These are phyloP conservation scores for Hydractinia echinata DNA, from an alignment of 30 jellyfish, hydroid and myxozoan genomes.

Conservation along the genomic window DNA sequence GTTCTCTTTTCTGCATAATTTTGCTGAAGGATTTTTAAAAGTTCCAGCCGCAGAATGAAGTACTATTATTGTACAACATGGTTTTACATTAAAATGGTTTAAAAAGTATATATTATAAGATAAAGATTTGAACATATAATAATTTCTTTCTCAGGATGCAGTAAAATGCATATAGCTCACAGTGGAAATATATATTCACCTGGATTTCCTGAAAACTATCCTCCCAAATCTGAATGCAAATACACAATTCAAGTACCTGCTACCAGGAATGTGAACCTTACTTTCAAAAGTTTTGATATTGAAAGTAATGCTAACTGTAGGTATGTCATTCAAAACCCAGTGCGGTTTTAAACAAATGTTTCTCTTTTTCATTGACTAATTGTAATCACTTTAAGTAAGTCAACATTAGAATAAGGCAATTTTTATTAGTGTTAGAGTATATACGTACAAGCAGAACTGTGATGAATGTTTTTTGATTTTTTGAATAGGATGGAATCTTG, in stretches of 20 bases:
- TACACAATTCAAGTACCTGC: slow-evolving; percentile 40
- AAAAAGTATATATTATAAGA: too few species aligned
- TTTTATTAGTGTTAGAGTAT: too few species aligned
- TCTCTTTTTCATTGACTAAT: neutral
- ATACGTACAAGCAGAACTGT: too few species aligned
- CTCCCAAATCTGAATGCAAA: slow-evolving; percentile 55
- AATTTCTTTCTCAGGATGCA: slow-evolving; percentile 43
- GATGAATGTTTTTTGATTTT: too few species aligned
- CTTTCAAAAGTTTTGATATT: neutral
- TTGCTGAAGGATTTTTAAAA: too few species aligned
- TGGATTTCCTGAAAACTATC: slow-evolving; percentile 56
- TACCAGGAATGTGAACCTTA: neutral
- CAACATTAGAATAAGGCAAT: too few species aligned
- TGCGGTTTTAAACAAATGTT: neutral
- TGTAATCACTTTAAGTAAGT: too few species aligned
- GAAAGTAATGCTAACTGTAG: slow-evolving; percentile 6
- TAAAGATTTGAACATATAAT: too few species aligned
- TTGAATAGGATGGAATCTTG: too few species aligned
- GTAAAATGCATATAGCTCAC: slow-evolving; percentile 46
- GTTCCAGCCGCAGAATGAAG: too few species aligned
- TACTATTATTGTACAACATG: too few species aligned
- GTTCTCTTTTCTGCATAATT: neutral
- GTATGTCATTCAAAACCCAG: neutral
- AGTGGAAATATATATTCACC: slow-evolving; percentile 52
- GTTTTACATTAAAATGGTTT: too few species aligned